Conservation (phyloP, 1,140 invertebrate species). For the Camponotus vicinus region DNA sequence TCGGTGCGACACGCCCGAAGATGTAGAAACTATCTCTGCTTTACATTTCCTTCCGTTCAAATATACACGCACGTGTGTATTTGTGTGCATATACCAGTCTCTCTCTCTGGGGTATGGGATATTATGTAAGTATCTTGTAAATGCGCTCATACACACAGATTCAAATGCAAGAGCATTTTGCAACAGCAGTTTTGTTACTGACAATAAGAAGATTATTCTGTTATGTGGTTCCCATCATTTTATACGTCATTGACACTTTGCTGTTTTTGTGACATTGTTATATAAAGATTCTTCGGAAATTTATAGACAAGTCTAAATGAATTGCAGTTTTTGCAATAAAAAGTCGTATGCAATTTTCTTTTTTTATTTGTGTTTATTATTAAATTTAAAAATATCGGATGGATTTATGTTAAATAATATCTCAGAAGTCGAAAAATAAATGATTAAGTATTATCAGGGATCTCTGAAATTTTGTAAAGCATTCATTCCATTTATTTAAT, state of each 20-base stretch:
- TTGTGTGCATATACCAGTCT: too few species aligned
- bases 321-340: too few species aligned
- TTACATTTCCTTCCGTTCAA: constrained; percentile 44
- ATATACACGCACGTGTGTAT: not conserved
- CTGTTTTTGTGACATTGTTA: too few species aligned
- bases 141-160: not conserved
- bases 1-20: constrained; percentile 50
- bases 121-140: constrained; percentile 12
- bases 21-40: constrained; percentile 47
- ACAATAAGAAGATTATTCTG: not conserved
- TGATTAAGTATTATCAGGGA: too few species aligned
- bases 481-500: not conserved
- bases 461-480: too few species aligned
- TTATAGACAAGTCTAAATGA: too few species aligned
- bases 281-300: too few species aligned
- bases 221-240: not conserved
- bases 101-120: not conserved
- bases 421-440: too few species aligned
- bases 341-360: too few species aligned
- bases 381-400: too few species aligned
- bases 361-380: too few species aligned
- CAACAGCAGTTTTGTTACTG: not conserved
- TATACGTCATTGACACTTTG: not conserved
- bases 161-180: not conserved
- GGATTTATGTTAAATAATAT: too few species aligned